Conservation (phyloP, 2,797 vertebrate species). For the Hybognathus amarus region DNA sequence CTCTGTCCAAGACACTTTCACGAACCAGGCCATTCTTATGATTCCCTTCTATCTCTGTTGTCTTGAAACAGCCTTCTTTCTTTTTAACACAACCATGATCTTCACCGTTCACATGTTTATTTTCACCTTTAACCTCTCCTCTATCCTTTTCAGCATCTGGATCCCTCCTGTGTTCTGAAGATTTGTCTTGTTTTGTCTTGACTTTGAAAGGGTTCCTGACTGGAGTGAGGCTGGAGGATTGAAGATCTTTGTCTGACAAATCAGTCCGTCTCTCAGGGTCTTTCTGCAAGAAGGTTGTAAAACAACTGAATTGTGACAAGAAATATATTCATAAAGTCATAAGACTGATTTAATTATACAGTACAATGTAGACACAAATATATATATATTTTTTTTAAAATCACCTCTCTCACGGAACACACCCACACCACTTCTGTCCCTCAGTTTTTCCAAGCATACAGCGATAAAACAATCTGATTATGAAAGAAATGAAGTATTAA, state of each 20-base stretch:
- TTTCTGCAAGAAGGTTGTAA: constrained; percentile 68
- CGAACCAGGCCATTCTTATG: constrained; percentile 11
- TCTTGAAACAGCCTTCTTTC: constrained; percentile 11
- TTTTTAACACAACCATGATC: constrained; percentile 25
- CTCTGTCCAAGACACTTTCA: constrained; percentile 49
- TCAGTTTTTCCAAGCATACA: constrained; percentile 81
- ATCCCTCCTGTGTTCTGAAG: constrained; percentile 71
- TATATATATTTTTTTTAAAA: neutral
- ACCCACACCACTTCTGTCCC: constrained; percentile 90
- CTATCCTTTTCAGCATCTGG: constrained; percentile 55
- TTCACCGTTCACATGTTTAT: constrained; percentile 23
- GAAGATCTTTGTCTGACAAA: constrained; percentile 54
- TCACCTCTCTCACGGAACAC: constrained; percentile 85
- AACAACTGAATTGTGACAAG: neutral
- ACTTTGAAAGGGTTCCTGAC: constrained; percentile 90
- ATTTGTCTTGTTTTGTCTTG: constrained; percentile 69
- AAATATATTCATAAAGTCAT: neutral
- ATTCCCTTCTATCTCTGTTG: constrained; percentile 29
- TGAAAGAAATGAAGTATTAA: neutral
- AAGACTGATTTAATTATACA: neutral
- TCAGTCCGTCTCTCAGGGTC: constrained; percentile 65
- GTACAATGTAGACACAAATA: neutral
- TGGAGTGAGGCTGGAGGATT: constrained; percentile 61
- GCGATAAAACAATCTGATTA: constrained; percentile 86
- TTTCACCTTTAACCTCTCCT: constrained; percentile 38